These are phyloP conservation scores for Callithrix jacchus DNA, from an alignment of 2,113 vertebrate genomes.

Conservation along the genomic window DNA sequence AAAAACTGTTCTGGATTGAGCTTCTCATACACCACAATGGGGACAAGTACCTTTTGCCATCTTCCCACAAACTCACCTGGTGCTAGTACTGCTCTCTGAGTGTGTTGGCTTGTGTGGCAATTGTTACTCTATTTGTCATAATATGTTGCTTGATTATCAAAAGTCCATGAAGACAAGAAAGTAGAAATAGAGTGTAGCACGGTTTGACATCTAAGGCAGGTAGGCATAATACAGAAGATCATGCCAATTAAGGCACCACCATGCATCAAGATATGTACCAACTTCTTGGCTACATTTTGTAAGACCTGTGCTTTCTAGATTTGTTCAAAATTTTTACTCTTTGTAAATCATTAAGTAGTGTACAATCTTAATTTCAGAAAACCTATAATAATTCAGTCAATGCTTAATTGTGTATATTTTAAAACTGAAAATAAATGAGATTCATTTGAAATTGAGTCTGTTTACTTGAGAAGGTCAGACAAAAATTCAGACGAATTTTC, in stretches of 20 bases:
- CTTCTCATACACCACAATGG: slow-evolving; percentile 82
- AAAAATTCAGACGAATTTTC: too few relatives aligned
- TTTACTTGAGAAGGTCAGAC: neutral
- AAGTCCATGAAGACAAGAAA: slow-evolving; percentile 73
- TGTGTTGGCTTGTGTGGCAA: slow-evolving; percentile 70
- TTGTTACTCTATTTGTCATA: slow-evolving; percentile 73
- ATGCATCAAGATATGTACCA: slow-evolving; percentile 70
- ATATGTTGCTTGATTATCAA: slow-evolving; percentile 82
- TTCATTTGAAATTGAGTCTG: accelerated
- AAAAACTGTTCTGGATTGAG: slow-evolving; percentile 82
- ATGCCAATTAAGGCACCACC: neutral
- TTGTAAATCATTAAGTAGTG: neutral
- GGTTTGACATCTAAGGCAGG: slow-evolving; percentile 50
- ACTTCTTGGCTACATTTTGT: slow-evolving; percentile 66
- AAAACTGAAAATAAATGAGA: neutral
- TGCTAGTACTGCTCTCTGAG: slow-evolving; percentile 92
- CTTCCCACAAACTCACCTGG: slow-evolving; percentile 89
- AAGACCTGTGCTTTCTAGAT: slow-evolving; percentile 72
- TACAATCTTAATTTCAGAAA: neutral
- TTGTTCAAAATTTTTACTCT: accelerated
- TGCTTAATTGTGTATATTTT: neutral
- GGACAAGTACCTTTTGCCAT: slow-evolving; percentile 87
- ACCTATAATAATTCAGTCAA: accelerated
- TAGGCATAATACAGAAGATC: neutral
- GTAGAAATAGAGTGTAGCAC: slow-evolving; percentile 79